Conservation (phyloP, 2,888 invertebrate genomes). For the Nesidiocoris tenuis region DNA sequence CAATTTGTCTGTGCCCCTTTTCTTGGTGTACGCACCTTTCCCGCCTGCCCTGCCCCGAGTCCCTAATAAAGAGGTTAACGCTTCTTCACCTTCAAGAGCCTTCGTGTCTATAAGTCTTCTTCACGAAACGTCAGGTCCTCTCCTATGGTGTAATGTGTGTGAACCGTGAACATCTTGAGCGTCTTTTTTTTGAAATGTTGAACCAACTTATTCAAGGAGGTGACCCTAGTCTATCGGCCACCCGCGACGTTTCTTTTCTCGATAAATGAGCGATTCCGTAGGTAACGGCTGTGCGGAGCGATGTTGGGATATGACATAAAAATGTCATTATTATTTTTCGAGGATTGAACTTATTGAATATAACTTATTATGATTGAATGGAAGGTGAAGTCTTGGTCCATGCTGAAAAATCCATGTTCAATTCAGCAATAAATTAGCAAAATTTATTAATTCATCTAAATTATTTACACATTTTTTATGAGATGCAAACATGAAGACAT, state of each 20-base stretch:
- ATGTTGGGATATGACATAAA: slow-evolving; percentile 6
- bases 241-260: neutral
- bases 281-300: neutral
- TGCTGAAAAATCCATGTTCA: too few relatives aligned
- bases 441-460: too few relatives aligned
- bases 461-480: too few relatives aligned
- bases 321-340: too few relatives aligned
- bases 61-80: neutral
- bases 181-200: neutral
- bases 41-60: neutral
- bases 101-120: neutral
- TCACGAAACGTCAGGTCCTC: neutral
- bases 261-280: neutral
- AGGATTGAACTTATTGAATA: too few relatives aligned
- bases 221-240: neutral
- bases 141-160: neutral
- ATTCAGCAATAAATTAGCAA: too few relatives aligned
- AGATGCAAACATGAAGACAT: too few relatives aligned
- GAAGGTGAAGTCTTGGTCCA: too few relatives aligned
- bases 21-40: too few relatives aligned
- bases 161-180: neutral
- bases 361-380: too few relatives aligned
- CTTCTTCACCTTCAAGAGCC: neutral
- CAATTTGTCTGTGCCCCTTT: neutral
- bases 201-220: neutral